Evolutionary conservation across 2,888 invertebrate species (phyloP).

Genomic region (Cataglyphis cursor): DNA sequence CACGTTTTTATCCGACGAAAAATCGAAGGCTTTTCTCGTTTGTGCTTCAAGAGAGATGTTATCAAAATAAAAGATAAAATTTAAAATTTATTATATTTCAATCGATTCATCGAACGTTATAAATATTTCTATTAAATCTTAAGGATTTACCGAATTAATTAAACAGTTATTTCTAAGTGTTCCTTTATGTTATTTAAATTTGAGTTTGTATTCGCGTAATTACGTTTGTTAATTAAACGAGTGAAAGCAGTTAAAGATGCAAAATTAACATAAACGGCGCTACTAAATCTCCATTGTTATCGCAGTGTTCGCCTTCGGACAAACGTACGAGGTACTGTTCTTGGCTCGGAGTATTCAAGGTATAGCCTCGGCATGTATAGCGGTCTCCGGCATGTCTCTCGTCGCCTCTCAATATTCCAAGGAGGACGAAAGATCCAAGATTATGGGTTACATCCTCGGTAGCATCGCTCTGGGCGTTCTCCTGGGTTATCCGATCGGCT

Average conservation of each 20-base stretch:
- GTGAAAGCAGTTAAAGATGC: background rate
- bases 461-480: conserved; percentile 94
- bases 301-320: conserved; percentile 92
- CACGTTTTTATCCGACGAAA: background rate
- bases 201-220: background rate
- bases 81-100: background rate
- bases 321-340: conserved; percentile 90
- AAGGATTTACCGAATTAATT: background rate
- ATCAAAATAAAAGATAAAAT: background rate
- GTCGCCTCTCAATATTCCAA: conserved; percentile 89
- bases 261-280: background rate
- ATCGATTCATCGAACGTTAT: background rate
- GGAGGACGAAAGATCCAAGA: conserved; percentile 89
- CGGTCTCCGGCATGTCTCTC: conserved; percentile 94
- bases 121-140: background rate
- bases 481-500: conserved; percentile 94
- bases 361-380: conserved; percentile 93
- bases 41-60: background rate
- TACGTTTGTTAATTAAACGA: background rate
- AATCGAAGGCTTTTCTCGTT: background rate
- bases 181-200: background rate
- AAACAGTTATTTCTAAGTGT: background rate
- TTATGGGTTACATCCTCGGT: conserved; percentile 94
- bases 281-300: conserved; percentile 55
- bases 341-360: conserved; percentile 93